A percentile compares a stretch with the other conserved stretches of the same genome.
phyloP scores from a whole-genome alignment of 2,888 invertebrate genomes.

The Drosophila dives region DNA sequence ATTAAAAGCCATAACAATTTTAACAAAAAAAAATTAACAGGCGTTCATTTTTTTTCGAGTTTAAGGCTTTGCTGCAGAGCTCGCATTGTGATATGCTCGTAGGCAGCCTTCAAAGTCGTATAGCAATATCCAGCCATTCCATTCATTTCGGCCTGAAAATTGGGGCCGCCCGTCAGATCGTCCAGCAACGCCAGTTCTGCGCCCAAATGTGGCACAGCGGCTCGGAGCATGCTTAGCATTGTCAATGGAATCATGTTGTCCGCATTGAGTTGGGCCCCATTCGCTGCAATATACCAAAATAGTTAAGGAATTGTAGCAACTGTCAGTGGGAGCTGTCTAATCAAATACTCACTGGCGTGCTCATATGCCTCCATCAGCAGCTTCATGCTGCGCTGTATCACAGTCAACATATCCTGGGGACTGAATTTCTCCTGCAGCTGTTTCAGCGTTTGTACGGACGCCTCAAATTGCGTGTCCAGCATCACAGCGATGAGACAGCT shows the following conservation, averaged over 20 bases:
- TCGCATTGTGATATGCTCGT: slow-evolving; percentile 81
- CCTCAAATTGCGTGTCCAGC: slow-evolving; percentile 75
- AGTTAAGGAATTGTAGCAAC: neutral
- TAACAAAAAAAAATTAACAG: slow-evolving; percentile 20
- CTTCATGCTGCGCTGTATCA: slow-evolving; percentile 84
- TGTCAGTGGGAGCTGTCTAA: neutral
- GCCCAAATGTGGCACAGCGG: slow-evolving; percentile 84
- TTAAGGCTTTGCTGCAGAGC: slow-evolving; percentile 70
- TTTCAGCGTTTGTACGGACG: slow-evolving; percentile 81
- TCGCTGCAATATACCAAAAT: slow-evolving; percentile 56
- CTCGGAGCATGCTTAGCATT: slow-evolving; percentile 83
- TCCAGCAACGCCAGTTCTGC: slow-evolving; percentile 84
- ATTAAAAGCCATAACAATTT: slow-evolving; percentile 54
- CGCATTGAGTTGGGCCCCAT: slow-evolving; percentile 79
- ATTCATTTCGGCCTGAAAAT: slow-evolving; percentile 84
- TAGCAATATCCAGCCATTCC: slow-evolving; percentile 84
- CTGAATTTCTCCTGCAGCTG: slow-evolving; percentile 84
- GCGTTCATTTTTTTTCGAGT: slow-evolving; percentile 4
- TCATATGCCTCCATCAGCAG: slow-evolving; percentile 83
- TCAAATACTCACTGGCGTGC: slow-evolving; percentile 69
- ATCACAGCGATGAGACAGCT: slow-evolving; percentile 78
- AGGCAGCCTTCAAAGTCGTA: slow-evolving; percentile 84
- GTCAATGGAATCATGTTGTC: slow-evolving; percentile 84
- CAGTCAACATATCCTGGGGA: slow-evolving; percentile 84
- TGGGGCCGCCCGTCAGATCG: slow-evolving; percentile 83